Base-by-base conservation (phyloP, 1,140 invertebrate species). In the Apis dorsata region DNA sequence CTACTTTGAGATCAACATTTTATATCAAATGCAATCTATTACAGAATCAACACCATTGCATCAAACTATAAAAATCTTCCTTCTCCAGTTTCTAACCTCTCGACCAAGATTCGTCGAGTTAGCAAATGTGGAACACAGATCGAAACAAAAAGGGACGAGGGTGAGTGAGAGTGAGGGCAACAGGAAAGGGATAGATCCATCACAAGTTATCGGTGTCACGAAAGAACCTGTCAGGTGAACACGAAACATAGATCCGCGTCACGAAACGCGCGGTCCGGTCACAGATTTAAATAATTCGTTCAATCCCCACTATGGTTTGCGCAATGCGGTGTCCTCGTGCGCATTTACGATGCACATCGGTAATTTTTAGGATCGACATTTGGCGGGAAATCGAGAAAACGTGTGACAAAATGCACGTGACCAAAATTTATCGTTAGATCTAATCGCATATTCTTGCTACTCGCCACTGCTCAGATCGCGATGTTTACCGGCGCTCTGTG, bases 211-310 rank as follows among this genome's bases (percentile, higher is more conserved):
- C 55, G 77, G 34, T 53, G 68, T 53, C 78, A 62, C 57, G 68
- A 53, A 79, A 19, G 24, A 62, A 19, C 24, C 21, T 55, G 53
- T 76, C 55, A 17, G 7, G 17, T 34, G 21, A 28, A n/a, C 79
- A 60, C 73, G 73, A 60, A 69, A 53, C 72, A 53, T 28, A 62
- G 13, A n/a, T 34, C 9, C n/a, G 9, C 13, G 62, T 7, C 62
- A 74, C 79, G 79, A 76, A 44, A 81, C 63, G 7, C 65, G 60
- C n/a, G n/a, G 21, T 62, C 57, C 68, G 44, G 72, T 34, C 73
- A 76, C 72, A 8, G 55, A 81, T 76, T 60, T 49, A 49, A 68
- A 68, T 81, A 60, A 66, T 81, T 68, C 53, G 44, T 81, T 76
- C 63, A 21, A 53, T 76, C 44, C 55, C 55, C 55, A 59, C 55